Conservation (phyloP, 2,113 vertebrate genomes). For the Marmota flaviventris region DNA sequence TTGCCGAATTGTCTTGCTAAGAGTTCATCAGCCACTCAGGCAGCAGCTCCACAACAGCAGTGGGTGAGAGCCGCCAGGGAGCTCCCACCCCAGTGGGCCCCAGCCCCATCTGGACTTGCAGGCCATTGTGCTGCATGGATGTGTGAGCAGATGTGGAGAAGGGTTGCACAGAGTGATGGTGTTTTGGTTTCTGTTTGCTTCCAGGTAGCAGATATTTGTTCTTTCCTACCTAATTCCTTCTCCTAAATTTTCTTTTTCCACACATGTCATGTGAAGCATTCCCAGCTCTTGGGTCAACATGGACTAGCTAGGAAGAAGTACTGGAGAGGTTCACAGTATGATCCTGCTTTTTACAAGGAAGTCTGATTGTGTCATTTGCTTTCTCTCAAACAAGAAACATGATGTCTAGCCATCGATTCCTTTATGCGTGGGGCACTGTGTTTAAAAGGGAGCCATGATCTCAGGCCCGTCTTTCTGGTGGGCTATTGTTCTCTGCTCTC, state of each 20-base stretch:
- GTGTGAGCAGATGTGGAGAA: background rate
- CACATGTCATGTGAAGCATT: background rate
- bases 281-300: background rate
- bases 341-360: background rate
- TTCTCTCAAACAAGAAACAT: background rate
- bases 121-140: background rate
- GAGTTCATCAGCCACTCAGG: background rate
- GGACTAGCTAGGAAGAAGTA: background rate
- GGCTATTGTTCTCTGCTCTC: background rate
- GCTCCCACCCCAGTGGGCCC: rapidly evolving
- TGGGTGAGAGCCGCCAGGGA: background rate
- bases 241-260: background rate
- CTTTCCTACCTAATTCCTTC: background rate
- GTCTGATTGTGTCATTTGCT: background rate
- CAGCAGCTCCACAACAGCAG: background rate
- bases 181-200: background rate
- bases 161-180: background rate
- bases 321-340: background rate
- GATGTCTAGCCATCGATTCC: background rate
- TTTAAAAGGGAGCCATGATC: background rate
- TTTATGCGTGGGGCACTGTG: background rate
- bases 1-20: background rate
- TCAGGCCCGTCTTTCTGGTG: background rate
- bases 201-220: background rate
- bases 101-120: rapidly evolving